Conservation (phyloP, 2,113 vertebrate genomes). For the Euleptes europaea region DNA sequence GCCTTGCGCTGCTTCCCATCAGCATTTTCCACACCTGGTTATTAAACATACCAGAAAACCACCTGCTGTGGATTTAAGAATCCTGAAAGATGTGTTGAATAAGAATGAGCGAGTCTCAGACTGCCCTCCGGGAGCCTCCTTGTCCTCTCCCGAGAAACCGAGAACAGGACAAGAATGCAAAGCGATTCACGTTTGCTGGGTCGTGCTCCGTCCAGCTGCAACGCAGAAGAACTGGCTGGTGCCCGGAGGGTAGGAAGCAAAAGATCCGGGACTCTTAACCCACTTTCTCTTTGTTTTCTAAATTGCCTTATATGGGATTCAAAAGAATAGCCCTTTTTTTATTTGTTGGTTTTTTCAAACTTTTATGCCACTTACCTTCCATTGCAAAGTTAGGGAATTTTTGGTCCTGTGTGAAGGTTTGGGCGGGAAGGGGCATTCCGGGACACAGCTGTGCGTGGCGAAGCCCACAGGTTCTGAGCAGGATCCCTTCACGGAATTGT, state of each 20-base stretch:
- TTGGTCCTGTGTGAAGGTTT: conserved; percentile 91
- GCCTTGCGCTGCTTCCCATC: not conserved
- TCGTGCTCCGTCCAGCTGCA: not conserved
- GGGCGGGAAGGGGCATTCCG: conserved; percentile 88
- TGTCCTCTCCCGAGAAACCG: not conserved
- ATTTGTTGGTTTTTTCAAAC: not conserved
- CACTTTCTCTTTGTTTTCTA: not conserved
- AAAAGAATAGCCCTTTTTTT: not conserved
- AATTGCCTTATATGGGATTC: not conserved
- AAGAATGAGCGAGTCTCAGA: not conserved
- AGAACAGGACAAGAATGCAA: not conserved
- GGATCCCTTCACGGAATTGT: conserved; percentile 90
- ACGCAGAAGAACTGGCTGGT: not conserved
- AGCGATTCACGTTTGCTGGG: not conserved
- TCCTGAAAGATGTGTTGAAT: not conserved
- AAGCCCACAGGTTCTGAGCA: conserved; percentile 90
- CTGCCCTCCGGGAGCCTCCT: not conserved
- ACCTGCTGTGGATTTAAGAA: not conserved
- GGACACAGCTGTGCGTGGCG: conserved; percentile 91
- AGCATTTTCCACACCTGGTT: too few relatives aligned
- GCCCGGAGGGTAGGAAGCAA: not conserved
- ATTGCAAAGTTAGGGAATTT: conserved; percentile 91
- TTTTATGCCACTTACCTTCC: conserved; percentile 85
- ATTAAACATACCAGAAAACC: not conserved
- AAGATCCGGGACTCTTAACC: not conserved